Evolutionary conservation across 2,888 invertebrate genomes (phyloP).

Genomic region (Eurois occulta): DNA sequence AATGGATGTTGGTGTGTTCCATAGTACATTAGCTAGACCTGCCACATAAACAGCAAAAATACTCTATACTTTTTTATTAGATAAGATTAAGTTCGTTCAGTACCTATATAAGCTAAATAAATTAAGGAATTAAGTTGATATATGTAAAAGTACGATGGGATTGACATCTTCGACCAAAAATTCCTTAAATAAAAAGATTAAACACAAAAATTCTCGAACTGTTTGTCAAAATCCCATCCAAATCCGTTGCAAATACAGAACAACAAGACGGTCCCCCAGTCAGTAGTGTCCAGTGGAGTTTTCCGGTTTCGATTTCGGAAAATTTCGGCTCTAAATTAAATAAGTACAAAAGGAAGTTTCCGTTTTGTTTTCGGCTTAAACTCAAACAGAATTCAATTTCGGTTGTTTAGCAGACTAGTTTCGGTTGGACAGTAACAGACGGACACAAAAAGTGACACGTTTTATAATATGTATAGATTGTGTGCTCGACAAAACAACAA

Average conservation of each 20-base stretch:
- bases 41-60: no score
- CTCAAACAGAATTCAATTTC: neutral
- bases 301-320: neutral
- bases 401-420: neutral
- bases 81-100: no score
- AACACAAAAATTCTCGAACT: neutral
- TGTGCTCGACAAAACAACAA: conserved; percentile 23
- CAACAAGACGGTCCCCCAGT: neutral
- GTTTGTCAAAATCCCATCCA: neutral
- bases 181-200: no score
- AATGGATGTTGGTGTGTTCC: no score
- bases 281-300: neutral
- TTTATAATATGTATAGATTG: neutral
- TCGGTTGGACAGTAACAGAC: neutral
- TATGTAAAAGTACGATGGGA: neutral
- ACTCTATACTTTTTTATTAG: no score
- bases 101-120: no score
- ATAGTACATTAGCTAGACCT: no score
- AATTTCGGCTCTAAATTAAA: neutral
- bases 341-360: neutral
- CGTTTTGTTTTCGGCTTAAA: neutral
- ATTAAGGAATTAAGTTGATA: neutral
- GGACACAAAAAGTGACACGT: neutral
- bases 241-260: neutral
- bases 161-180: neutral